A percentile compares a stretch with the other conserved stretches of the same genome.
These are phyloP conservation scores for Germaria angustata DNA, from an alignment of 2,888 invertebrate species.

Conservation along the genomic window DNA sequence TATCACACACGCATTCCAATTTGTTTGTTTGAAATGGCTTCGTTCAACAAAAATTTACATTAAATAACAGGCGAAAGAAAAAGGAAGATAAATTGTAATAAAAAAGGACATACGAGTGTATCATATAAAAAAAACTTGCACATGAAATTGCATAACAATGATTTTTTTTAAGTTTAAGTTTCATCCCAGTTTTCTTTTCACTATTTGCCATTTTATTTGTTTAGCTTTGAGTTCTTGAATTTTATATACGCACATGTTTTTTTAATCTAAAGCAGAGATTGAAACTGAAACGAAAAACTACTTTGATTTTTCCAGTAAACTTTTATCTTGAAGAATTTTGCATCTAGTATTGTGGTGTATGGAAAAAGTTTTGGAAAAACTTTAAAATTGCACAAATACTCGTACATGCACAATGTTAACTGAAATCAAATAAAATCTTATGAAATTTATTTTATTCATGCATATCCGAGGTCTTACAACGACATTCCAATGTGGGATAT, in stretches of 20 bases:
- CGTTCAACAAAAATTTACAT: slow-evolving; percentile 8
- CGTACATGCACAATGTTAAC: no score
- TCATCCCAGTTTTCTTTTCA: not conserved
- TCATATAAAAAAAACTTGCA: not conserved
- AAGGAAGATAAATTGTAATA: not conserved
- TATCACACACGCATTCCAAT: no score
- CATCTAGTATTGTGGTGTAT: no score
- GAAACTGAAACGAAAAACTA: slow-evolving; percentile 7
- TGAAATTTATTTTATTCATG: not conserved
- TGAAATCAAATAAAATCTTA: not conserved
- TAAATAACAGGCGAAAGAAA: slow-evolving; percentile 8
- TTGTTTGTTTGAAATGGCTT: not conserved
- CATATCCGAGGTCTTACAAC: no score
- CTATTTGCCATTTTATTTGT: not conserved
- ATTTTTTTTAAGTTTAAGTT: slow-evolving; percentile 24
- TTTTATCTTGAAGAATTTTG: slow-evolving; percentile 33
- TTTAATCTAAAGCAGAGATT: slow-evolving; percentile 19
- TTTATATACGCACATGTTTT: no score
- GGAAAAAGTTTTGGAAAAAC: not conserved
- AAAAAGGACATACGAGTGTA: not conserved
- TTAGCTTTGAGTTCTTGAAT: not conserved
- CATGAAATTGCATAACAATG: slow-evolving; percentile 47
- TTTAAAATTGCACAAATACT: not conserved
- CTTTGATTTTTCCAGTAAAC: slow-evolving; percentile 46
- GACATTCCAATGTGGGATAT: no score